Percentiles rank a stretch among this genome's conserved stretches.
These are phyloP conservation scores for Alauda arvensis DNA, from an alignment of 2,797 vertebrate species.

Conservation along the genomic window DNA sequence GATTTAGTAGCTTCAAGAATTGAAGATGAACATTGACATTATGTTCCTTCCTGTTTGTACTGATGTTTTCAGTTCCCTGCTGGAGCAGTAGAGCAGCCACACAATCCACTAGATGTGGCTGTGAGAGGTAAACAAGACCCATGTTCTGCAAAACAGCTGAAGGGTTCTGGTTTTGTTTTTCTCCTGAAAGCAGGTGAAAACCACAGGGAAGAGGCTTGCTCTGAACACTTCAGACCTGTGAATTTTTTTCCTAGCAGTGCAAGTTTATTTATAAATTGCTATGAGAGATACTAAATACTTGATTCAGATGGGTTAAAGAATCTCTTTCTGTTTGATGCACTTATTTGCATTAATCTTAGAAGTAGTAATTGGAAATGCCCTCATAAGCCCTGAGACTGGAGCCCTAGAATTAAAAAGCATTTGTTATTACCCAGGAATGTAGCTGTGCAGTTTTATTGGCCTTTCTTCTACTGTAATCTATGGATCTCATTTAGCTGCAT, in stretches of 20 bases:
- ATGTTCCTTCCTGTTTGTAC: not conserved
- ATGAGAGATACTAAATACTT: not conserved
- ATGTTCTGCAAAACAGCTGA: not conserved
- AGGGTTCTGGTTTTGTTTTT: not conserved
- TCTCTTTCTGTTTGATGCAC: not conserved
- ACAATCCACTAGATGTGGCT: not conserved
- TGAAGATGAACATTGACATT: not conserved
- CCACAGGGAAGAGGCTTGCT: not conserved
- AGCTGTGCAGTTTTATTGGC: slow-evolving; percentile 42
- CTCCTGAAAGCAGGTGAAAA: not conserved
- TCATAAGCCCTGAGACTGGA: slow-evolving; percentile 12
- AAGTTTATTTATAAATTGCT: not conserved
- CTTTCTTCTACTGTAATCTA: slow-evolving; percentile 48
- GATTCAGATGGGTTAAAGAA: not conserved
- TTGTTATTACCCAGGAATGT: not conserved
- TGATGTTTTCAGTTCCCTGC: not conserved
- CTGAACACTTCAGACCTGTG: not conserved
- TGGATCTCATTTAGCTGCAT: slow-evolving; percentile 52
- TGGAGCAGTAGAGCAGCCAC: not conserved
- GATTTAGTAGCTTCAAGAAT: slow-evolving; percentile 31
- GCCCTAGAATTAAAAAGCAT: slow-evolving; percentile 12
- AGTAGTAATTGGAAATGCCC: slow-evolving; percentile 7
- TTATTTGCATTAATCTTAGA: slow-evolving; percentile 18
- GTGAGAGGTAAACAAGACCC: not conserved
- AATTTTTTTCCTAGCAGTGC: not conserved